phyloP scores from a whole-genome alignment of 2,888 invertebrate species.

The Drosophila lacicola region DNA sequence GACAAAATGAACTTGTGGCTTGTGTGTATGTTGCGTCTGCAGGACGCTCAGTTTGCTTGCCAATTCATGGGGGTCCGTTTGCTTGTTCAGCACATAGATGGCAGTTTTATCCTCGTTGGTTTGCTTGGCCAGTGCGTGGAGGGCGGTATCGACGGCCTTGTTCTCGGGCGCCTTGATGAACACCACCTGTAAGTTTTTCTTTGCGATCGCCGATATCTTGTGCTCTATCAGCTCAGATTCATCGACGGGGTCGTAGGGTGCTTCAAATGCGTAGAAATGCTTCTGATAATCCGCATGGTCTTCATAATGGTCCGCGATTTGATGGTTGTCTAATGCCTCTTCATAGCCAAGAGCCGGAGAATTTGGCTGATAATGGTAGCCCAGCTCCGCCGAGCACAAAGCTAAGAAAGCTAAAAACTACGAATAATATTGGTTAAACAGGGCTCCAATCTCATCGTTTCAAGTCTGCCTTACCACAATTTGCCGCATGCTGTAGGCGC shows the following conservation, averaged over 20 bases:
- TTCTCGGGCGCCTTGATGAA: conserved; percentile 82
- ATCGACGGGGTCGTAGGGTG: conserved; percentile 68
- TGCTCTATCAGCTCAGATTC: conserved; percentile 55
- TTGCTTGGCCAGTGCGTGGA: conserved; percentile 74
- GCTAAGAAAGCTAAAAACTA: conserved; percentile 55
- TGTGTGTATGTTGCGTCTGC: conserved; percentile 57
- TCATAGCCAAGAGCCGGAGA: conserved; percentile 20
- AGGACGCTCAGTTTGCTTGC: conserved; percentile 65
- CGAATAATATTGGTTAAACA: neutral
- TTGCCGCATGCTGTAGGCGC: conserved; percentile 58
- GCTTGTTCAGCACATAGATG: conserved; percentile 82
- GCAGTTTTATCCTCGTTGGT: conserved; percentile 81
- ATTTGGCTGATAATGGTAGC: conserved; percentile 59
- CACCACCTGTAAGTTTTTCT: conserved; percentile 79
- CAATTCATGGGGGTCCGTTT: conserved; percentile 74
- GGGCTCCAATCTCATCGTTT: neutral
- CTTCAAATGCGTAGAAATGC: conserved; percentile 76
- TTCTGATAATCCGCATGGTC: conserved; percentile 63
- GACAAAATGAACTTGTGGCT: conserved; percentile 76
- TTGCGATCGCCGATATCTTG: conserved; percentile 50
- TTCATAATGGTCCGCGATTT: conserved; percentile 35
- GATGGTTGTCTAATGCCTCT: neutral
- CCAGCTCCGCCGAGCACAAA: conserved; percentile 55
- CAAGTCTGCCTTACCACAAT: conserved; percentile 49
- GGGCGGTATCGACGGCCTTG: conserved; percentile 72